A percentile compares a stretch with the other conserved stretches of the same genome.
phyloP scores from a whole-genome alignment of 2,797 vertebrate species.

The Taeniopygia guttata region DNA sequence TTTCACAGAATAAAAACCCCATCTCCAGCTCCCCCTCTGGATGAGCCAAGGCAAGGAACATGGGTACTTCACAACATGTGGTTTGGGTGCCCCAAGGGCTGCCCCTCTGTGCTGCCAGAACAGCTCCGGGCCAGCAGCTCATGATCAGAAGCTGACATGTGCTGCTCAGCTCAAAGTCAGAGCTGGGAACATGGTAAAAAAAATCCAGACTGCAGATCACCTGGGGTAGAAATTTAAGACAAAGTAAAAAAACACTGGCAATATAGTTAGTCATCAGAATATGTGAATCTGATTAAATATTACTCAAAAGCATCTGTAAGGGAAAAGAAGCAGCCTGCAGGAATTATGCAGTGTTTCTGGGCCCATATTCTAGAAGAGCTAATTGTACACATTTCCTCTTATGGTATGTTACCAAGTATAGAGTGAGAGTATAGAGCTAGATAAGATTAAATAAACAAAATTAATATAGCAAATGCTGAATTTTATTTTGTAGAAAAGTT shows the following conservation, averaged over 20 bases:
- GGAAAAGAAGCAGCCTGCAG: constrained; percentile 49
- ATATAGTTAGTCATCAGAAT: constrained; percentile 29
- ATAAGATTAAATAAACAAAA: background rate
- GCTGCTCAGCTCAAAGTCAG: background rate
- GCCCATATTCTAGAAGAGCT: background rate
- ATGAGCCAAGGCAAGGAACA: background rate
- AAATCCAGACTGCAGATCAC: background rate
- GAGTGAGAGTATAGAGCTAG: background rate
- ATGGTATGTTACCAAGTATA: background rate
- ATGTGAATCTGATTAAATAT: constrained; percentile 53
- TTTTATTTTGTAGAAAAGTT: background rate
- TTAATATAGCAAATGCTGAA: background rate
- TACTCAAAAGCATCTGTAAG: constrained; percentile 33
- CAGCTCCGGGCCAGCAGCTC: background rate
- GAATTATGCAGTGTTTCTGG: constrained; percentile 27
- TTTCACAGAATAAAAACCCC: background rate
- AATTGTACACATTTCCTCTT: constrained; percentile 37
- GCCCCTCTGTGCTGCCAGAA: background rate
- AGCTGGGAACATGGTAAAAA: background rate
- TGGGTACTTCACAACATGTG: background rate
- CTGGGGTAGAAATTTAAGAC: background rate
- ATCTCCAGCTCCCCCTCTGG: background rate
- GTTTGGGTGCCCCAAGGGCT: background rate
- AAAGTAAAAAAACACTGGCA: constrained; percentile 17
- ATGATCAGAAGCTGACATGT: accelerated